These are phyloP conservation scores for Cotesia vestalis DNA, from an alignment of 1,140 invertebrate genomes.

Conservation along the genomic window DNA sequence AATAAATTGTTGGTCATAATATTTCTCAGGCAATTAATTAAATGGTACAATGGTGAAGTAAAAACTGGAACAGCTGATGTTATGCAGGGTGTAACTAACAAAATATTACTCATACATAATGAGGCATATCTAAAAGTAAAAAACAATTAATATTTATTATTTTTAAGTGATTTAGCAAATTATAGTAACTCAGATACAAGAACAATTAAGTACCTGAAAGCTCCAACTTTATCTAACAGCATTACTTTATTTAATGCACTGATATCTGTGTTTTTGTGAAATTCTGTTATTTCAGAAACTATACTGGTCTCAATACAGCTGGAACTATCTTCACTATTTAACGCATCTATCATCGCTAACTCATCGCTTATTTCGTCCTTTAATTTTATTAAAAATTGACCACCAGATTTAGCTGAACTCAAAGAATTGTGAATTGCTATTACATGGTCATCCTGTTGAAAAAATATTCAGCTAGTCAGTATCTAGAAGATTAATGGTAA, in stretches of 20 bases:
- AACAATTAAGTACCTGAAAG: slow-evolving; percentile 44
- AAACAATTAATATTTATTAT: slow-evolving; percentile 16
- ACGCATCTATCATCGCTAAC: slow-evolving; percentile 46
- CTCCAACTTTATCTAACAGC: slow-evolving; percentile 47
- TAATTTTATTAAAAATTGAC: slow-evolving; percentile 33
- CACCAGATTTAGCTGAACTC: no score
- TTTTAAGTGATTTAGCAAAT: not conserved
- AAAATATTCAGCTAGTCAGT: no score
- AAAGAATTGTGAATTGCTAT: no score
- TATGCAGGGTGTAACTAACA: slow-evolving; percentile 10
- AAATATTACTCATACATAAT: slow-evolving; percentile 48
- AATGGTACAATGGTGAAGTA: slow-evolving; percentile 49
- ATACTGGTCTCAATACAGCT: slow-evolving; percentile 44
- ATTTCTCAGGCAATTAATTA: slow-evolving; percentile 51
- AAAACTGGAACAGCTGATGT: slow-evolving; percentile 47
- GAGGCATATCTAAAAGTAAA: slow-evolving; percentile 45
- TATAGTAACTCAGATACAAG: not conserved
- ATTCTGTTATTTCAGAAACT: slow-evolving; percentile 50
- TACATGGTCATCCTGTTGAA: no score
- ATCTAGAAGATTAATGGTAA: no score
- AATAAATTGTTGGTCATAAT: slow-evolving; percentile 39
- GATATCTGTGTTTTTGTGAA: slow-evolving; percentile 50
- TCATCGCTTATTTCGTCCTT: slow-evolving; percentile 45
- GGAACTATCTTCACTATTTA: slow-evolving; percentile 33
- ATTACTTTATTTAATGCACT: slow-evolving; percentile 54